Percentiles rank a stretch among this genome's conserved stretches.
phyloP scores from a whole-genome alignment of 2,797 vertebrate genomes.

The Sebastes hopkinsi region DNA sequence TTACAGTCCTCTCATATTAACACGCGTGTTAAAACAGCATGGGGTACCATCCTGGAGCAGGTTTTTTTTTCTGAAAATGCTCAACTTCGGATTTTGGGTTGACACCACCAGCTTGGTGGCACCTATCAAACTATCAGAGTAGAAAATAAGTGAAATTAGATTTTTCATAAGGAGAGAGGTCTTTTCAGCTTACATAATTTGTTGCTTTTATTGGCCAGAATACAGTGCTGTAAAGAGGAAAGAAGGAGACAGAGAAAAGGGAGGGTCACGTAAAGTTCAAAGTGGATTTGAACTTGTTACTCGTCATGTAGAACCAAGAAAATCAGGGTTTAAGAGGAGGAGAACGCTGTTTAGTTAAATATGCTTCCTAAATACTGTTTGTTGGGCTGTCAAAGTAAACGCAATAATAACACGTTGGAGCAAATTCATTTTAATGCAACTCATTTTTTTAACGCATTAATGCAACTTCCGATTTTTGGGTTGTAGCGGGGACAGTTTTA shows the following conservation, averaged over 20 bases:
- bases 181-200: neutral
- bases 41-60: conserved; percentile 63
- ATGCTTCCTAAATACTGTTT: conserved; percentile 11
- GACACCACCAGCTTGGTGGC: neutral
- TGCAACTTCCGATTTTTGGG: too few relatives aligned
- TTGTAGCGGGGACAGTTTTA: too few relatives aligned
- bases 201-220: conserved; percentile 25
- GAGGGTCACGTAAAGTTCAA: neutral
- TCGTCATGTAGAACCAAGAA: neutral
- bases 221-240: neutral
- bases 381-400: too few relatives aligned
- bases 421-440: too few relatives aligned
- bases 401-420: rapidly evolving
- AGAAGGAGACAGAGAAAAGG: neutral
- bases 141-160: neutral
- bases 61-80: conserved; percentile 19
- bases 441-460: too few relatives aligned
- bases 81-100: neutral
- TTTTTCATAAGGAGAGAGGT: neutral
- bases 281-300: neutral
- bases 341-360: conserved; percentile 1
- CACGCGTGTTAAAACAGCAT: conserved; percentile 80
- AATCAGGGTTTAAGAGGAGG: neutral
- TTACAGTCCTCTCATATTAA: conserved; percentile 82
- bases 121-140: neutral